These are phyloP conservation scores for Sminthurinus signatus DNA, from an alignment of 1,140 invertebrate genomes.

Conservation along the genomic window DNA sequence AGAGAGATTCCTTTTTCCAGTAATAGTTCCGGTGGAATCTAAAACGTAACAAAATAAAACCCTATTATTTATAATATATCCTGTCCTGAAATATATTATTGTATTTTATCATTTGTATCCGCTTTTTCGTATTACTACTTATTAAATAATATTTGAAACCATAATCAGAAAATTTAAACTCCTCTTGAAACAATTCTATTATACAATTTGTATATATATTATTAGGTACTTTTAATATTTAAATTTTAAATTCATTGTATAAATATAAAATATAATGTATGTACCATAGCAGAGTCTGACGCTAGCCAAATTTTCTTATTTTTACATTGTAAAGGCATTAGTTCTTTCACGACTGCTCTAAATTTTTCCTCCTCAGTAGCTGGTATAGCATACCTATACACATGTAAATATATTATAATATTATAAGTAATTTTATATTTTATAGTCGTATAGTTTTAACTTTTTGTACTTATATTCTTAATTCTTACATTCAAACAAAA, in stretches of 20 bases:
- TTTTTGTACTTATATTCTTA: slow-evolving; percentile 17
- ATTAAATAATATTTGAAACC: slow-evolving; percentile 3
- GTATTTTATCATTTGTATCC: too few species aligned
- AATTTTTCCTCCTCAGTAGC: slow-evolving; percentile 68
- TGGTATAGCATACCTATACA: slow-evolving; percentile 72
- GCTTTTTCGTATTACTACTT: slow-evolving; percentile 7
- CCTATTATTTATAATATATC: too few species aligned
- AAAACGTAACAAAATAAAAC: slow-evolving; percentile 21
- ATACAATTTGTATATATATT: neutral
- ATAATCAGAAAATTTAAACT: slow-evolving; percentile 1
- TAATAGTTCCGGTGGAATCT: slow-evolving; percentile 72
- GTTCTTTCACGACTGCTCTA: slow-evolving; percentile 60
- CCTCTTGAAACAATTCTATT: neutral
- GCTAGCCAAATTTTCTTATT: slow-evolving; percentile 79
- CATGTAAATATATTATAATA: too few species aligned
- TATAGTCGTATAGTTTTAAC: slow-evolving; percentile 2
- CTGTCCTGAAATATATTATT: too few species aligned
- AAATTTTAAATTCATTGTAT: too few species aligned
- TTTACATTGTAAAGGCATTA: slow-evolving; percentile 73
- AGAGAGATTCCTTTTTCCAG: slow-evolving; percentile 68
- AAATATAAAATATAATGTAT: neutral
- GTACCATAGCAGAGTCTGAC: slow-evolving; percentile 85
- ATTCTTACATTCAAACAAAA: too few species aligned
- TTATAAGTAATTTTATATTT: neutral
- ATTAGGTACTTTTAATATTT: too few species aligned